Conservation (phyloP, 2,797 vertebrate genomes). For the Lepus townsendii region DNA sequence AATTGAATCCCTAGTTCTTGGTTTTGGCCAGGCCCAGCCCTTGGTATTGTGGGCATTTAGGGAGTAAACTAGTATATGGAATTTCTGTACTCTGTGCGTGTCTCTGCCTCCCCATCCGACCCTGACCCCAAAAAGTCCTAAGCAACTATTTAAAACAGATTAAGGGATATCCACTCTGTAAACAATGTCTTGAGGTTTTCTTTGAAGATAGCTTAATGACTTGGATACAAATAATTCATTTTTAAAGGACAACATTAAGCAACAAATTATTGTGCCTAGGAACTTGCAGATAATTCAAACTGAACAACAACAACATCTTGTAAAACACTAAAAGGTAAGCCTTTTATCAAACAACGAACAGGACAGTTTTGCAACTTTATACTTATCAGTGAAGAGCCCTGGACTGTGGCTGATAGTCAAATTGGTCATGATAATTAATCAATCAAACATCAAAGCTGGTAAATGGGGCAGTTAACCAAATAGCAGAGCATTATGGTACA, state of each 20-base stretch:
- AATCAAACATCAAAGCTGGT: neutral
- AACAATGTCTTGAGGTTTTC: neutral
- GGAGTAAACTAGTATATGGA: too few relatives aligned
- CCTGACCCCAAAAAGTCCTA: neutral
- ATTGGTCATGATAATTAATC: neutral
- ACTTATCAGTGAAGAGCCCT: neutral
- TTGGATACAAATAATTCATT: neutral
- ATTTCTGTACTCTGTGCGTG: too few relatives aligned
- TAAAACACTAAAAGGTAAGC: neutral
- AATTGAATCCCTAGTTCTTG: too few relatives aligned
- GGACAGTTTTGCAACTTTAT: neutral
- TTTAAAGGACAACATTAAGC: neutral
- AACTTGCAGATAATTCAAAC: neutral
- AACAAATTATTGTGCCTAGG: neutral
- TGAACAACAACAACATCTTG: neutral
- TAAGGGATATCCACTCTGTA: neutral
- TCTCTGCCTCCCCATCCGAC: too few relatives aligned
- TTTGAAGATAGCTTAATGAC: slow-evolving; percentile 26
- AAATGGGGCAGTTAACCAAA: neutral
- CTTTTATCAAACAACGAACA: neutral
- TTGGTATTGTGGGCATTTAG: too few relatives aligned
- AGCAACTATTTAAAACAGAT: neutral
- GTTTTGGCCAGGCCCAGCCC: too few relatives aligned
- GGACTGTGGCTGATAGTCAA: neutral
- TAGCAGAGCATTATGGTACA: neutral